Conservation (phyloP, 2,113 vertebrate species). For the Cervus canadensis region DNA sequence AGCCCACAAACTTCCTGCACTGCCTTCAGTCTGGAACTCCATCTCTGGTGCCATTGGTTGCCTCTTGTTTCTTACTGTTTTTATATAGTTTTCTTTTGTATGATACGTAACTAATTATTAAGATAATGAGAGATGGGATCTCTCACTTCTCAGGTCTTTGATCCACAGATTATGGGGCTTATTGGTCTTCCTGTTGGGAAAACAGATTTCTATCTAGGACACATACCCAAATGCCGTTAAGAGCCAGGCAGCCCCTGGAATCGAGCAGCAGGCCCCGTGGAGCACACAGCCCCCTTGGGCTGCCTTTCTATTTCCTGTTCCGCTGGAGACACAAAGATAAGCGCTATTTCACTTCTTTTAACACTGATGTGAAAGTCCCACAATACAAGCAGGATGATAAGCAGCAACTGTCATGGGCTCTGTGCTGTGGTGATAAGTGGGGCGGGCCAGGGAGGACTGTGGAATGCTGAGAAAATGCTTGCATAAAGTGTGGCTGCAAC, state of each 20-base stretch:
- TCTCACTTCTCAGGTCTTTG: neutral
- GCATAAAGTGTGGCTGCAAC: neutral
- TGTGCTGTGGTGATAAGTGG: neutral
- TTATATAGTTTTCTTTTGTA: neutral
- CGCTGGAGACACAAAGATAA: neutral
- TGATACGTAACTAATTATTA: neutral
- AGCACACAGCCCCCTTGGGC: neutral
- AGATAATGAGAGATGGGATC: neutral
- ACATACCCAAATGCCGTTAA: neutral
- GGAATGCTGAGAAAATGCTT: neutral
- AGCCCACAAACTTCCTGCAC: neutral
- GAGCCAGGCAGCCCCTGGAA: neutral
- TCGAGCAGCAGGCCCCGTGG: neutral
- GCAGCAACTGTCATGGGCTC: neutral
- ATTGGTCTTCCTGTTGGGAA: neutral
- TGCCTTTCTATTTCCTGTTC: neutral
- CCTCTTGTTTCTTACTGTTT: neutral
- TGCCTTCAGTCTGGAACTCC: neutral
- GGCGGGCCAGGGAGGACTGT: fast-evolving
- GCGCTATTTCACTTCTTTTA: neutral
- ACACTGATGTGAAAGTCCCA: neutral
- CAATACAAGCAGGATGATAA: neutral
- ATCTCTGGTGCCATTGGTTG: neutral
- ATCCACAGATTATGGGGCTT: neutral
- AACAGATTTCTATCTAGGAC: neutral